Evolutionary conservation across 2,888 invertebrate genomes (phyloP), one percentile per base, ranked within the genome.

Genomic region (Andrena marginata): DNA sequence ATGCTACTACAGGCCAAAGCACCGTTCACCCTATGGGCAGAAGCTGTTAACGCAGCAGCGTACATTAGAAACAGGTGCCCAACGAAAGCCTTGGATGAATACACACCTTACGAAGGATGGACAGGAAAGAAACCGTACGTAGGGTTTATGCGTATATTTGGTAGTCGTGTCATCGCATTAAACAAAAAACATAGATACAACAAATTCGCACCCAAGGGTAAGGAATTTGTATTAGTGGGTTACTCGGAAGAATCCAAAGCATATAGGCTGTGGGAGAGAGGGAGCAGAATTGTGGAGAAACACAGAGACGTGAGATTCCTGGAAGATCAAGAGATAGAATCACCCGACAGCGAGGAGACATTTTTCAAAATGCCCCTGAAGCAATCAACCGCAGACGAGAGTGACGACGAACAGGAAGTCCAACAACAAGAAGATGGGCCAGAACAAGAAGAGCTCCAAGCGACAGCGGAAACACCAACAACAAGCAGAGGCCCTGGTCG

Each of bases 151-250:
- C 16, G 31, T 33, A 31, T 31, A 33, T 60, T 63, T 23, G 62
- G 35, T 2, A 63, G 62, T 10, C 33, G 35, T 8, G 62, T 63
- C n/a, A 23, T 62, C 3, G 35, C 62, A 3, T 13, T 63, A 35
- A 63, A 60, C 31, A 60, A 33, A 60, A 60, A 29, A 60, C 60
- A 33, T 31, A 6, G 60, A 33, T 33, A 60, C 33, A 60, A 60
- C 2, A 60, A 60, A n/a, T 60, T 60, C 31, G 60, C 60, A 33
- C n/a, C 33, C 7, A 60, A 60, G 7, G 33, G n/a, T 20, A 60
- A 60, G 8, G 60, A 33, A 33, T 31, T 60, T 16, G 31, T 59
- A 26, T 29, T 59, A 13, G 59, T 59, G 29, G 59, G 59, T 3
- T 59, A 29, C 16, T 59, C 59, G 2, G 26, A 26, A n/a, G 20